Evolutionary conservation across 2,113 vertebrate species (phyloP).

Genomic region (Oncorhynchus gorbuscha): DNA sequence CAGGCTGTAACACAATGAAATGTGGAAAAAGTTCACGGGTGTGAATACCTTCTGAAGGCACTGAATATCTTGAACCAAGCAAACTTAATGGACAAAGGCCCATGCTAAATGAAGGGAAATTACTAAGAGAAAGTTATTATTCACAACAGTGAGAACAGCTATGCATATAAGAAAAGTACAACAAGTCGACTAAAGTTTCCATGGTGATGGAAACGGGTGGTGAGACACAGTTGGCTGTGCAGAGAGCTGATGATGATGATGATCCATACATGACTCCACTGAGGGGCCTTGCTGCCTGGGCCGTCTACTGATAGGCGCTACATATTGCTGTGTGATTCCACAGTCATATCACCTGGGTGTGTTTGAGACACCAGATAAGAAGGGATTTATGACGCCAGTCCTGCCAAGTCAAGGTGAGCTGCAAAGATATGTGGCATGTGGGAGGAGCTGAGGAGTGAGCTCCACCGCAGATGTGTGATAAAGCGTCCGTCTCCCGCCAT

Average conservation of each 20-base stretch:
- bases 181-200: neutral
- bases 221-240: too few relatives aligned
- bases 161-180: neutral
- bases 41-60: too few relatives aligned
- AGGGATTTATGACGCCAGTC: conserved; percentile 58
- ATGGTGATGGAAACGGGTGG: neutral
- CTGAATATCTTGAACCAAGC: too few relatives aligned
- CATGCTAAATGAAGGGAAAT: too few relatives aligned
- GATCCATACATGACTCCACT: too few relatives aligned
- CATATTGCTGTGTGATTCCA: conserved; percentile 58
- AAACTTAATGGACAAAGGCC: too few relatives aligned
- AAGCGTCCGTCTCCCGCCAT: neutral
- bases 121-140: too few relatives aligned
- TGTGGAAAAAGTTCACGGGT: too few relatives aligned
- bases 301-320: conserved; percentile 43
- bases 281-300: neutral
- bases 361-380: conserved; percentile 62
- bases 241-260: too few relatives aligned
- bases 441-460: neutral
- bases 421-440: conserved; percentile 47
- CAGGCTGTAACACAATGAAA: too few relatives aligned
- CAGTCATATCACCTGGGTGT: conserved; percentile 50
- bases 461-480: neutral
- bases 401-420: conserved; percentile 65
- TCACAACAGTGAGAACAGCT: too few relatives aligned